Evolutionary conservation across 2,797 vertebrate species (phyloP), one percentile per base, ranked within the genome.

Genomic region (Taeniopygia guttata): DNA sequence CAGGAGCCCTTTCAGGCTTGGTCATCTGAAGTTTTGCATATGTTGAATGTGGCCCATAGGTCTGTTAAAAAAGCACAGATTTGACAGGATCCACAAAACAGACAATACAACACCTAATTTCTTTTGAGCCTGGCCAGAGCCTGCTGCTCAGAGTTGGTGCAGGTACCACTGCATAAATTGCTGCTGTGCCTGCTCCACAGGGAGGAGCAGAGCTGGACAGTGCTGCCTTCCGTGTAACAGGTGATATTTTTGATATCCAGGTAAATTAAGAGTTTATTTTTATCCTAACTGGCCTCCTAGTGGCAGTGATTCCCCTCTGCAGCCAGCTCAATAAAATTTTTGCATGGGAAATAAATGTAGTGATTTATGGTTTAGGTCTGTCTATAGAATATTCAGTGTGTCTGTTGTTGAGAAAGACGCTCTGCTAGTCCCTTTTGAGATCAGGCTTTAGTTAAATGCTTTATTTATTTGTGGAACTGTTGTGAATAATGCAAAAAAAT

Each of bases 91-190:
- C n/a, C 1, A 4, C 21, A 46, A 22, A 91, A 51, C 17, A 46
- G 45, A 27, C 1, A 2, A 5, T n/a, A 22, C 8, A 10, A 10
- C 59, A 45, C 10, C 20, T 43, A 27, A 40, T 36, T 3, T 2
- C 29, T 63, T 56, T n/a, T 68, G 54, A 38, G 38, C 29, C 10
- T 48, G 38, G 32, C 20, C 23, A 25, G 32, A 83, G 4, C 18
- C 46, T 67, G 42, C 7, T 74, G 46, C 49, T 45, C 56, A 36
- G 46, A 10, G 11, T 52, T 30, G 58, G 30, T 45, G 3, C 12
- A 40, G 43, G 43, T 36, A 10, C 26, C 23, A 13, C 26, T 19
- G 36, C 58, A 38, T 20, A 7, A 36, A 17, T 25, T 21, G 18
- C 13, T 36, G 15, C 51, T 66, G 25, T 30, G 43, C 7, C 30